These are phyloP conservation scores for Tautogolabrus adspersus DNA, from an alignment of 2,113 vertebrate genomes.

Conservation along the genomic window DNA sequence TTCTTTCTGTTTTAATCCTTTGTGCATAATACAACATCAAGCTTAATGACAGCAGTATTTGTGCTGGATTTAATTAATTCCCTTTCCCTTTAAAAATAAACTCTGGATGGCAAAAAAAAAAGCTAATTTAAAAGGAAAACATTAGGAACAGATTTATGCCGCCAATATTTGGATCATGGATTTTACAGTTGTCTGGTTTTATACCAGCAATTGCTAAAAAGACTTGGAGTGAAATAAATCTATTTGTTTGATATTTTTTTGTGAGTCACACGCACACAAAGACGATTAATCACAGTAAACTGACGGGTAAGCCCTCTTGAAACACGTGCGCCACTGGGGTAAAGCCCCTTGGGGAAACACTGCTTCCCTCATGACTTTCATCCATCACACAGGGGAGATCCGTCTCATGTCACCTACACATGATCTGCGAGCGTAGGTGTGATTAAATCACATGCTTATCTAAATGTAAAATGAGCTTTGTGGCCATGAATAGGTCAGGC, in stretches of 20 bases:
- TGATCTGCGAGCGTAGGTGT: slow-evolving; percentile 48
- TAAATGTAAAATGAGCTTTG: slow-evolving; percentile 70
- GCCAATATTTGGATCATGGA: slow-evolving; percentile 12
- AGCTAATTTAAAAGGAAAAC: not conserved
- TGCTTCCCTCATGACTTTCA: slow-evolving; percentile 61
- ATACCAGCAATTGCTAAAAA: not conserved
- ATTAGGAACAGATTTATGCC: not conserved
- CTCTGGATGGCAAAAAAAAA: slow-evolving; percentile 16
- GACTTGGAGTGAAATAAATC: not conserved
- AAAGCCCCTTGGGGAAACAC: slow-evolving; percentile 38
- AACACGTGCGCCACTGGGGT: slow-evolving; percentile 30
- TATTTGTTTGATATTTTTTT: not conserved
- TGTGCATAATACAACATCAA: slow-evolving; percentile 23
- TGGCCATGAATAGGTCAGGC: slow-evolving; percentile 35
- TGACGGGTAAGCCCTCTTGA: slow-evolving; percentile 31
- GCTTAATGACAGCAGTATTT: slow-evolving; percentile 33
- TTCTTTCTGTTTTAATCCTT: slow-evolving; percentile 22
- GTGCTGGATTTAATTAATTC: slow-evolving; percentile 28
- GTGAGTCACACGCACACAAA: slow-evolving; percentile 9
- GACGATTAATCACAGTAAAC: slow-evolving; percentile 12
- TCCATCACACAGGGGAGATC: slow-evolving; percentile 50
- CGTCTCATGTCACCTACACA: slow-evolving; percentile 57
- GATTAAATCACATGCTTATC: slow-evolving; percentile 75
- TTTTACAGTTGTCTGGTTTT: not conserved
- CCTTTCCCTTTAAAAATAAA: slow-evolving; percentile 22